Evolutionary conservation across 1,140 invertebrate species (phyloP).

Genomic region (Calephelis virginiensis): DNA sequence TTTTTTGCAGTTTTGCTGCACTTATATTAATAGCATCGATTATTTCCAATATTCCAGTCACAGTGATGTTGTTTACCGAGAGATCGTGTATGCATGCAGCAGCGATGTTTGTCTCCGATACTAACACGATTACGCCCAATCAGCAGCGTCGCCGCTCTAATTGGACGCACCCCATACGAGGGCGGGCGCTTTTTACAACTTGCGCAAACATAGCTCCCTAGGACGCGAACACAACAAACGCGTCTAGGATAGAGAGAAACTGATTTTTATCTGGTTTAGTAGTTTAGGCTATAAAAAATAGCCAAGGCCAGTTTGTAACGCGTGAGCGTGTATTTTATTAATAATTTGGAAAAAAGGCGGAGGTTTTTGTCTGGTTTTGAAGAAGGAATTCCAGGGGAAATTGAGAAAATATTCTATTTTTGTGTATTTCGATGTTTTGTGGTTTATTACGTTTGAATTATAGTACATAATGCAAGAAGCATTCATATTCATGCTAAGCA

Average conservation of each 20-base stretch:
- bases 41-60: constrained; percentile 19
- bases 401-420: too few species aligned
- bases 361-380: too few species aligned
- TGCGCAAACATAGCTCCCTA: constrained; percentile 53
- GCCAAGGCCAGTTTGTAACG: too few species aligned
- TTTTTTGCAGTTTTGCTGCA: neutral
- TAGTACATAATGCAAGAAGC: too few species aligned
- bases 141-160: constrained; percentile 71
- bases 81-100: constrained; percentile 15
- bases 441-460: too few species aligned
- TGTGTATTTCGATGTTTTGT: too few species aligned
- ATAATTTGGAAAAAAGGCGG: too few species aligned
- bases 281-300: too few species aligned
- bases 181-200: constrained; percentile 72
- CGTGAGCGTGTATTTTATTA: too few species aligned
- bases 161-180: constrained; percentile 62
- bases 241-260: neutral
- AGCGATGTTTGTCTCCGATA: constrained; percentile 61
- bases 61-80: constrained; percentile 13
- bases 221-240: neutral
- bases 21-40: neutral
- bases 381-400: too few species aligned
- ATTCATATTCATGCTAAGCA: too few species aligned
- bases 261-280: too few species aligned
- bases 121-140: constrained; percentile 75